These are phyloP conservation scores for Agrotis clavis DNA, from an alignment of 2,888 invertebrate genomes.

Conservation along the genomic window DNA sequence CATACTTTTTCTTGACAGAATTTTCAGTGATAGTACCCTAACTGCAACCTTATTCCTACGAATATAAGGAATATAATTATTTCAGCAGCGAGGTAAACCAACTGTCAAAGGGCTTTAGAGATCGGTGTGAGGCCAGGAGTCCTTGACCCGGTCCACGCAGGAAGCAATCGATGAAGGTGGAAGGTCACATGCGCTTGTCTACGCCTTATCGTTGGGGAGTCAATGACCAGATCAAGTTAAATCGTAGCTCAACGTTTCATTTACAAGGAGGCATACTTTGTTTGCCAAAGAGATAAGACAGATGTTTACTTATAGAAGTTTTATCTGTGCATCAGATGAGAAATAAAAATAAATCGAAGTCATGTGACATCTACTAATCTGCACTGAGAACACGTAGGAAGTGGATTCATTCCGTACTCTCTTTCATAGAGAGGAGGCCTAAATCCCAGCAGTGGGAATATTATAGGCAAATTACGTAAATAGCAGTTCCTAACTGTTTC, in stretches of 20 bases:
- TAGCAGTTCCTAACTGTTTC: background rate
- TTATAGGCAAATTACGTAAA: background rate
- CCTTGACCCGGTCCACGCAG: conserved; percentile 48
- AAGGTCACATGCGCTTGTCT: conserved; percentile 29
- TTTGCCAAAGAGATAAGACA: conserved; percentile 16
- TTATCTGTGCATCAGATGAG: conserved; percentile 9
- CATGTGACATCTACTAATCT: background rate
- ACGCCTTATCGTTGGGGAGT: conserved; percentile 27
- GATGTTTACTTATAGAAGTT: background rate
- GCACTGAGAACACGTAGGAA: background rate
- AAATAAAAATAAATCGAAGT: background rate
- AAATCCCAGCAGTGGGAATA: background rate
- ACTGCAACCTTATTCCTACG: background rate
- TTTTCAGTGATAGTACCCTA: background rate
- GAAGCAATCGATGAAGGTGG: conserved; percentile 52
- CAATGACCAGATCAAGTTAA: conserved; percentile 38
- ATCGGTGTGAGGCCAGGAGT: conserved; percentile 9
- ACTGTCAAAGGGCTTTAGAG: conserved; percentile 9
- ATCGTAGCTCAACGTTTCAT: conserved; percentile 12
- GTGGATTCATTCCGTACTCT: background rate
- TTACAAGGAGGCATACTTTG: conserved; percentile 8
- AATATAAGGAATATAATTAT: background rate
- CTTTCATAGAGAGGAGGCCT: background rate
- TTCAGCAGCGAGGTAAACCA: background rate
- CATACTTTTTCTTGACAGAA: background rate